A percentile compares a stretch with the other conserved stretches of the same genome.
phyloP scores from a whole-genome alignment of 2,797 vertebrate genomes.

The Sebastes elongatus region DNA sequence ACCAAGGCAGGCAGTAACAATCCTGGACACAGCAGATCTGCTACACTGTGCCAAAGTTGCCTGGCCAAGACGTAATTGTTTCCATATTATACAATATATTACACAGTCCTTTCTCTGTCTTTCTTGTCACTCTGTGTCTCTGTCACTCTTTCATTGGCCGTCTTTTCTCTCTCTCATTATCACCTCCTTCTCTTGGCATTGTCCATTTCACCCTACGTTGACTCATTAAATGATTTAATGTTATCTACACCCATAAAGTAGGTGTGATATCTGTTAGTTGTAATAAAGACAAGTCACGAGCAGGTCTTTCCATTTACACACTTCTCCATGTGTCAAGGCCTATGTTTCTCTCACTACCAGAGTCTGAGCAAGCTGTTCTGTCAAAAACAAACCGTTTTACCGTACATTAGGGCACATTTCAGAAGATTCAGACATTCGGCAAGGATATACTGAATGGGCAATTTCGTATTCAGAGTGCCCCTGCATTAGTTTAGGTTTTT shows the following conservation, averaged over 20 bases:
- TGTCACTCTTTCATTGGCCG: slow-evolving; percentile 24
- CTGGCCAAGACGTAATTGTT: slow-evolving; percentile 75
- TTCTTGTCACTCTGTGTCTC: slow-evolving; percentile 35
- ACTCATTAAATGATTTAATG: slow-evolving; percentile 46
- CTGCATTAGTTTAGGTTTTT: slow-evolving; percentile 66
- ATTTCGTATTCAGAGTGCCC: slow-evolving; percentile 60
- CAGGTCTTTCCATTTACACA: slow-evolving; percentile 14
- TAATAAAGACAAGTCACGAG: slow-evolving; percentile 31
- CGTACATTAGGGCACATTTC: slow-evolving; percentile 59
- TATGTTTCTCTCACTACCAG: slow-evolving; percentile 26
- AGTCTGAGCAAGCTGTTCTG: slow-evolving; percentile 33
- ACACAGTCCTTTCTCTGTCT: slow-evolving; percentile 31
- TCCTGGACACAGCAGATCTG: slow-evolving; percentile 58
- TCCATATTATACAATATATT: slow-evolving; percentile 72
- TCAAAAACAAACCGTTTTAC: slow-evolving; percentile 50
- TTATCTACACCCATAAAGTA: slow-evolving; percentile 38
- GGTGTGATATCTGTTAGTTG: slow-evolving; percentile 58
- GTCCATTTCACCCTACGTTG: slow-evolving; percentile 21
- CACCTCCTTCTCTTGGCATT: slow-evolving; percentile 24
- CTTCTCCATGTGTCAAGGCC: slow-evolving; percentile 24
- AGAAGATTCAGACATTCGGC: slow-evolving; percentile 34
- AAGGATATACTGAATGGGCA: slow-evolving; percentile 55
- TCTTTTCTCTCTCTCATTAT: slow-evolving; percentile 36
- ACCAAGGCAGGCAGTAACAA: slow-evolving; percentile 34
- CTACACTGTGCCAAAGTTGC: slow-evolving; percentile 33